These are phyloP conservation scores for Scaptomyza tumidula DNA, from an alignment of 2,888 invertebrate species.

Conservation along the genomic window DNA sequence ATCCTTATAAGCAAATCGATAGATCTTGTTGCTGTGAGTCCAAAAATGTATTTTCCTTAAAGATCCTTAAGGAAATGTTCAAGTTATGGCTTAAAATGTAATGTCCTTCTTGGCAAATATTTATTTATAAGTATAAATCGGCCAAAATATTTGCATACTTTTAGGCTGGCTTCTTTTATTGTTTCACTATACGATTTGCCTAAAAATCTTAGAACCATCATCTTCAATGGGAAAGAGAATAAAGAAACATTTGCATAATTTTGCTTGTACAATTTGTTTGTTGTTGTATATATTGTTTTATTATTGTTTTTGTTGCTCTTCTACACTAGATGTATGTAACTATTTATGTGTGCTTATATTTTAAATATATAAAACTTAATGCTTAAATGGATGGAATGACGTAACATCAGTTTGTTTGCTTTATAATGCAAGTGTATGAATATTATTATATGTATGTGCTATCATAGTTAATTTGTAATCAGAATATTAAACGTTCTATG, in stretches of 20 bases:
- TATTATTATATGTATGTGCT: neutral
- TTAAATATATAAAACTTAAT: constrained; percentile 41
- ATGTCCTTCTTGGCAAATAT: too few species aligned
- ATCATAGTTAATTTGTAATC: neutral
- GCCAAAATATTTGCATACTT: too few species aligned
- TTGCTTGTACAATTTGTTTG: constrained; percentile 21
- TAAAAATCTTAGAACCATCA: too few species aligned
- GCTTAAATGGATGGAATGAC: constrained; percentile 69
- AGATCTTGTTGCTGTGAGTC: too few species aligned
- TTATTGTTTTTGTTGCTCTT: constrained; percentile 16
- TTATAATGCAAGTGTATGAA: constrained; percentile 3
- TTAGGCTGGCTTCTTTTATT: too few species aligned
- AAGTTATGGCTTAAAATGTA: too few species aligned
- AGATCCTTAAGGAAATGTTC: too few species aligned
- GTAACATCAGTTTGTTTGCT: constrained; percentile 40
- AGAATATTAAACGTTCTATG: neutral
- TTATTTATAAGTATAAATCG: too few species aligned
- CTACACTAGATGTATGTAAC: constrained; percentile 6
- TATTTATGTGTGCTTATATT: constrained; percentile 5
- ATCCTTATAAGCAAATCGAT: too few species aligned
- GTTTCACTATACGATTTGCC: too few species aligned
- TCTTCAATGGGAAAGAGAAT: constrained; percentile 2
- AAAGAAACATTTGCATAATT: constrained; percentile 34
- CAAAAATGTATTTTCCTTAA: too few species aligned
- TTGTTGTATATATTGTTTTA: constrained; percentile 9